Evolutionary conservation across 2,113 vertebrate genomes (phyloP).

Genomic region (Lucifuga dentata): DNA sequence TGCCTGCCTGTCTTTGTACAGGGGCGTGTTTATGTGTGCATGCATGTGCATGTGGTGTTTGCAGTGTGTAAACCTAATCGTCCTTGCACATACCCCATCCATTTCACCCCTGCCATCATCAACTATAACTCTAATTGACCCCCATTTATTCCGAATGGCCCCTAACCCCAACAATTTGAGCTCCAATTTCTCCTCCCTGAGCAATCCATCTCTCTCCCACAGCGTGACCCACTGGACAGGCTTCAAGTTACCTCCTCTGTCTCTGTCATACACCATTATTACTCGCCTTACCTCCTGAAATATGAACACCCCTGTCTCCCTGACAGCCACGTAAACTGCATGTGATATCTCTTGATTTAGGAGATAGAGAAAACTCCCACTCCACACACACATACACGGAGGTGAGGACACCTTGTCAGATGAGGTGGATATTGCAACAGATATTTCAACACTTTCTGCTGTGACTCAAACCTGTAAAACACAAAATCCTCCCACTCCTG

Average conservation of each 20-base stretch:
- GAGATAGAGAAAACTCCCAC: conserved; percentile 38
- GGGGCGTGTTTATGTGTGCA: conserved; percentile 27
- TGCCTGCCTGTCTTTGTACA: conserved; percentile 17
- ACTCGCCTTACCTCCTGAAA: conserved; percentile 73
- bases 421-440: conserved; percentile 67
- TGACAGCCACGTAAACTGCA: conserved; percentile 49
- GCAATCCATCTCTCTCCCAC: conserved; percentile 72
- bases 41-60: conserved; percentile 27
- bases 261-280: conserved; percentile 76
- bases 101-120: conserved; percentile 66
- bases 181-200: conserved; percentile 70
- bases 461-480: conserved; percentile 53
- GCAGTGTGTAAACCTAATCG: conserved; percentile 38
- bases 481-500: conserved; percentile 21
- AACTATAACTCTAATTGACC: conserved; percentile 76
- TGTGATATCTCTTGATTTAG: conserved; percentile 68
- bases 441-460: conserved; percentile 69
- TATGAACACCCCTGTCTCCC: conserved; percentile 67
- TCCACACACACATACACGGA: conserved; percentile 8
- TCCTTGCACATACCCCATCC: conserved; percentile 13
- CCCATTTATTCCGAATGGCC: conserved; percentile 61
- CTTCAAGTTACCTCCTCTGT: conserved; percentile 76
- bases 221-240: conserved; percentile 68
- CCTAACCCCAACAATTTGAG: conserved; percentile 60
- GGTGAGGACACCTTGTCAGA: conserved; percentile 49